Evolutionary conservation across 1,140 invertebrate genomes (phyloP).

Genomic region (Bombus soroeensis): DNA sequence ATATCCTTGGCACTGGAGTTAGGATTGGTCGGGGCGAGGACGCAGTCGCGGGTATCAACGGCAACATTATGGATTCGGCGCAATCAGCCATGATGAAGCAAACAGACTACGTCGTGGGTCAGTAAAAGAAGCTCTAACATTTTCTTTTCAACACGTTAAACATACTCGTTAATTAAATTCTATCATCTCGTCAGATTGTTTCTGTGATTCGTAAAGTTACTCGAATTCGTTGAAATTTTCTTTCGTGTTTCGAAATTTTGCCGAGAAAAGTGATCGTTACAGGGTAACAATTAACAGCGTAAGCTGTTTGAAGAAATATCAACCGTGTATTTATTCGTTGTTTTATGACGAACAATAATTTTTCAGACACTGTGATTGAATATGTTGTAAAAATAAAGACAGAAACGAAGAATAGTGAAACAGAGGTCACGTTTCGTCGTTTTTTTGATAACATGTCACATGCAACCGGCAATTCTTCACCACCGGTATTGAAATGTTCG

Average conservation of each 20-base stretch:
- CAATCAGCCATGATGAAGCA: constrained; percentile 79
- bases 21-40: constrained; percentile 75
- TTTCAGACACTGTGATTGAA: not conserved
- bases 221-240: too few relatives aligned
- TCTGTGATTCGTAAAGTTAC: too few relatives aligned
- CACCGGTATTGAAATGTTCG: not conserved
- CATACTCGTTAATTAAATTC: not conserved
- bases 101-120: constrained; percentile 80
- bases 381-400: not conserved
- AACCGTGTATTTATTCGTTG: not conserved
- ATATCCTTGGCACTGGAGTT: constrained; percentile 65
- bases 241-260: not conserved
- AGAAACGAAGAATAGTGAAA: too few relatives aligned
- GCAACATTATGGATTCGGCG: constrained; percentile 77
- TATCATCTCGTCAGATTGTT: not conserved
- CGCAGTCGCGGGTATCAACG: constrained; percentile 76
- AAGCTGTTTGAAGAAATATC: not conserved
- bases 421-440: not conserved
- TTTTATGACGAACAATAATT: not conserved
- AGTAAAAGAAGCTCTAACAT: constrained; percentile 57
- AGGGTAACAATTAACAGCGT: too few relatives aligned
- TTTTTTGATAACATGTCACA: not conserved
- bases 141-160: not conserved
- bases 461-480: not conserved
- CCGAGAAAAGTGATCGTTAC: not conserved